phyloP scores from a whole-genome alignment of 1,140 invertebrate species.

The Phymorhynchus buccinoides region DNA sequence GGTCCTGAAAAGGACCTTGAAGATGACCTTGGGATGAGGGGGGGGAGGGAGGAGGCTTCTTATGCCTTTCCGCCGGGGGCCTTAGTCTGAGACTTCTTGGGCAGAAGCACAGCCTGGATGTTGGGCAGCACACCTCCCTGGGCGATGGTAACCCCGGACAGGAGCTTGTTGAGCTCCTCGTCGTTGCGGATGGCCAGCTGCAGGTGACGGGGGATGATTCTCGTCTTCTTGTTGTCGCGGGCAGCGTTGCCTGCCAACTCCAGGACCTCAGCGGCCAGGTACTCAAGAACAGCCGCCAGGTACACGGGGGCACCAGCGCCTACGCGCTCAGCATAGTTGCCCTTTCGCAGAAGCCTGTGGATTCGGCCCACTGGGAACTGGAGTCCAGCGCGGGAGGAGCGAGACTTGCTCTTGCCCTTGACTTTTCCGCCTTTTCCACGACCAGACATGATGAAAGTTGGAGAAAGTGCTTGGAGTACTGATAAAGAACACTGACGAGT shows the following conservation, averaged over 20 bases:
- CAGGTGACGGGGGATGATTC: conserved; percentile 70
- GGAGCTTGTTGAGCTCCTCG: conserved; percentile 72
- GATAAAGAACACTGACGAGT: no score
- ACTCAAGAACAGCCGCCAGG: conserved; percentile 72
- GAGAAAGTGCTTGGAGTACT: no score
- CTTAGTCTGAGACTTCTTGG: conserved; percentile 72
- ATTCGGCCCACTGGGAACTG: conserved; percentile 73
- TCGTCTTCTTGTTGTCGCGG: conserved; percentile 76
- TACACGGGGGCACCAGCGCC: conserved; percentile 70
- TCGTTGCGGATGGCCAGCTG: conserved; percentile 72
- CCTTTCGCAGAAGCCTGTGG: conserved; percentile 70
- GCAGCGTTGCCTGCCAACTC: conserved; percentile 85
- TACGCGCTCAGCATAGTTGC: conserved; percentile 68
- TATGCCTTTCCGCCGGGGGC: no score
- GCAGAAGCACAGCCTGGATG: conserved; percentile 71
- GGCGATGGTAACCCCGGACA: conserved; percentile 71
- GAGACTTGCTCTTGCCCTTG: conserved; percentile 75
- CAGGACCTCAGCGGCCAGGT: conserved; percentile 74
- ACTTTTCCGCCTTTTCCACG: conserved; percentile 75
- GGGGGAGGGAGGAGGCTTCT: no score
- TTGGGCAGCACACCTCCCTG: conserved; percentile 73
- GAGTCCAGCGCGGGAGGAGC: conserved; percentile 71
- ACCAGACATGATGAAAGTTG: conserved; percentile 60
- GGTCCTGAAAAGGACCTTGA: no score
- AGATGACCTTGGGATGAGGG: no score